These are phyloP conservation scores for Gymnothorax reevesii DNA, from an alignment of 2,797 vertebrate genomes.

Conservation along the genomic window DNA sequence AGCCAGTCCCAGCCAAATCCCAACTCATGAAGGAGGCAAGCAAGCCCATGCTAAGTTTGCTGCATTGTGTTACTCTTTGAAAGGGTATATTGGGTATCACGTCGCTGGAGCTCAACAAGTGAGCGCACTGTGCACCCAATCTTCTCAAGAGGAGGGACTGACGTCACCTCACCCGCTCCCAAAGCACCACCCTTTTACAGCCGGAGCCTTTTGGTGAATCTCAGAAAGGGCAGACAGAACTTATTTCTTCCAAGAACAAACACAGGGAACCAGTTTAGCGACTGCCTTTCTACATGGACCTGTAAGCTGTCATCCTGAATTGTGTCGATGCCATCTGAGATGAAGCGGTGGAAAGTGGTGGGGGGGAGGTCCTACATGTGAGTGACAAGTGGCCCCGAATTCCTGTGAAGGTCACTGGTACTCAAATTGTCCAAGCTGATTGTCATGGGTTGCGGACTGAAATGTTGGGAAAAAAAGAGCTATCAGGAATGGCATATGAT, in stretches of 20 bases:
- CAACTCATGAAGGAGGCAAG: conserved; percentile 48
- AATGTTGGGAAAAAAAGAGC: background rate
- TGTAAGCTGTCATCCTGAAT: background rate
- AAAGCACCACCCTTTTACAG: conserved; percentile 46
- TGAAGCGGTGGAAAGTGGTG: background rate
- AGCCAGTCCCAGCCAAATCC: conserved; percentile 69
- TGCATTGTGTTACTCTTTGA: conserved; percentile 49
- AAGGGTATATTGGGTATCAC: conserved; percentile 45
- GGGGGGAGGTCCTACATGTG: background rate
- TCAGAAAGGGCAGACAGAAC: background rate
- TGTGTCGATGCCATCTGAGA: background rate
- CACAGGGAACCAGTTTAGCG: background rate
- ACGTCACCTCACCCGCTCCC: conserved; percentile 54
- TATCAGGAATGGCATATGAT: background rate
- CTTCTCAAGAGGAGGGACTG: conserved; percentile 36
- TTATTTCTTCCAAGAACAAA: background rate
- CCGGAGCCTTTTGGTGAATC: background rate
- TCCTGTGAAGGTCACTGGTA: background rate
- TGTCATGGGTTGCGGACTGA: background rate
- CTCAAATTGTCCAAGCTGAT: background rate
- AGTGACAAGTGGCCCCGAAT: background rate
- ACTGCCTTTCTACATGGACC: conserved; percentile 2
- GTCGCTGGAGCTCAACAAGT: conserved; percentile 34
- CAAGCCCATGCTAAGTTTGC: conserved; percentile 43
- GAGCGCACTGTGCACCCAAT: conserved; percentile 42